Percentiles rank a stretch among this genome's conserved stretches.
phyloP scores from a whole-genome alignment of 2,113 vertebrate genomes.

The Marmota monax region DNA sequence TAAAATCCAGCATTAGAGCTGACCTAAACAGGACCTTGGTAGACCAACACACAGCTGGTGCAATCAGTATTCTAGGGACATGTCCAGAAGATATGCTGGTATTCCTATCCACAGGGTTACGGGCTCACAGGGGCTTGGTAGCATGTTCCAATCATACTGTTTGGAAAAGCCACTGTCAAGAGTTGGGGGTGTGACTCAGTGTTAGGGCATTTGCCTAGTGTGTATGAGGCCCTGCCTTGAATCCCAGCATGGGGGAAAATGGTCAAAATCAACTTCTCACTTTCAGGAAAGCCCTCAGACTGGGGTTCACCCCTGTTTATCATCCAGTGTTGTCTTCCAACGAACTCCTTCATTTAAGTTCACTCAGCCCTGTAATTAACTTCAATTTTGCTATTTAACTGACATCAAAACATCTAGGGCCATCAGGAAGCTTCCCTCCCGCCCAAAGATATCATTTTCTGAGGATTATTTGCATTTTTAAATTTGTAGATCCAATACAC shows the following conservation, averaged over 20 bases:
- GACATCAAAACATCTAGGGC: background rate
- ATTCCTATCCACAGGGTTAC: background rate
- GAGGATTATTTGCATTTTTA: background rate
- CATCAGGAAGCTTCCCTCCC: background rate
- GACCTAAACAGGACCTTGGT: background rate
- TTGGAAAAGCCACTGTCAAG: background rate
- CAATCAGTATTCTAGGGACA: background rate
- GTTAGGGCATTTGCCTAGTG: no score
- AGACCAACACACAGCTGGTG: background rate
- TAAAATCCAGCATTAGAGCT: background rate
- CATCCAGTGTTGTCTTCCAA: background rate
- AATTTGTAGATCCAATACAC: background rate
- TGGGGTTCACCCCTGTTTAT: background rate
- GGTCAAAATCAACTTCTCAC: background rate
- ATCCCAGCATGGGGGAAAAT: no score
- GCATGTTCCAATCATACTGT: background rate
- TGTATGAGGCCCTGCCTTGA: no score
- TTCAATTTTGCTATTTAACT: background rate
- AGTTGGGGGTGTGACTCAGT: no score
- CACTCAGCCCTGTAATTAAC: background rate
- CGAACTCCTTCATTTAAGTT: background rate
- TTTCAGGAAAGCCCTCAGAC: background rate
- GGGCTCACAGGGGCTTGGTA: background rate
- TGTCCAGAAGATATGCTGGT: background rate
- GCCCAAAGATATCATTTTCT: background rate